phyloP scores from a whole-genome alignment of 2,888 invertebrate genomes.

The Drosophila hamatofila region DNA sequence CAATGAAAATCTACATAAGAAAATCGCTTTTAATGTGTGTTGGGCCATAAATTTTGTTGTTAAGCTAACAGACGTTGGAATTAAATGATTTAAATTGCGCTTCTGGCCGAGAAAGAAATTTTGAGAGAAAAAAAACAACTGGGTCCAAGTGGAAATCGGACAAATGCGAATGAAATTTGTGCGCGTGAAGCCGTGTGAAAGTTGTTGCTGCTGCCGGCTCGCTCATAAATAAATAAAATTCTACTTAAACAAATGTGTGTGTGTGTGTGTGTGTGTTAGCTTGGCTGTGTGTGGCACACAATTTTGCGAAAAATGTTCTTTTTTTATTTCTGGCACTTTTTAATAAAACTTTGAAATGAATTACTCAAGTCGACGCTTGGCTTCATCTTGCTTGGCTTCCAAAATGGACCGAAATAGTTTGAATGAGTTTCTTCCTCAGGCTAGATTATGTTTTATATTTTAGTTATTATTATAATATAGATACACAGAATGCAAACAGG shows the following conservation, averaged over 20 bases:
- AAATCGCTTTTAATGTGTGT: slow-evolving; percentile 5
- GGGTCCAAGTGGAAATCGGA: slow-evolving; percentile 36
- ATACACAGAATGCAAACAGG: not conserved
- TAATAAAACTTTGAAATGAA: slow-evolving; percentile 72
- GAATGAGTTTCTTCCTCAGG: not conserved
- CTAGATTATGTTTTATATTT: not conserved
- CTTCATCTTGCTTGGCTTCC: slow-evolving; percentile 11
- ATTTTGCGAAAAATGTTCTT: slow-evolving; percentile 23
- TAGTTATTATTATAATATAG: not conserved
- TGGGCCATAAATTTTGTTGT: slow-evolving; percentile 9
- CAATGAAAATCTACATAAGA: not conserved
- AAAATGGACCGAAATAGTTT: slow-evolving; percentile 1
- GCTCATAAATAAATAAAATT: slow-evolving; percentile 75
- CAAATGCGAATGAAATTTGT: slow-evolving; percentile 54
- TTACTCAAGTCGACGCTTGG: slow-evolving; percentile 57
- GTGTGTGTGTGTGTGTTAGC: slow-evolving; percentile 31
- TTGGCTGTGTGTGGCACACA: slow-evolving; percentile 49
- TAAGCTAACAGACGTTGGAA: slow-evolving; percentile 1
- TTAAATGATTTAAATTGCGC: slow-evolving; percentile 15
- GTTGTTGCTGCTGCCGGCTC: slow-evolving; percentile 43
- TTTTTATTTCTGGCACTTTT: slow-evolving; percentile 33
- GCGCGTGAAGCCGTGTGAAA: slow-evolving; percentile 59
- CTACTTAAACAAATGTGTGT: slow-evolving; percentile 46
- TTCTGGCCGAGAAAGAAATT: slow-evolving; percentile 2
- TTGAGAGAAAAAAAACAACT: slow-evolving; percentile 15